phyloP scores from a whole-genome alignment of 1,140 invertebrate genomes.

The Dendrolimus punctatus region DNA sequence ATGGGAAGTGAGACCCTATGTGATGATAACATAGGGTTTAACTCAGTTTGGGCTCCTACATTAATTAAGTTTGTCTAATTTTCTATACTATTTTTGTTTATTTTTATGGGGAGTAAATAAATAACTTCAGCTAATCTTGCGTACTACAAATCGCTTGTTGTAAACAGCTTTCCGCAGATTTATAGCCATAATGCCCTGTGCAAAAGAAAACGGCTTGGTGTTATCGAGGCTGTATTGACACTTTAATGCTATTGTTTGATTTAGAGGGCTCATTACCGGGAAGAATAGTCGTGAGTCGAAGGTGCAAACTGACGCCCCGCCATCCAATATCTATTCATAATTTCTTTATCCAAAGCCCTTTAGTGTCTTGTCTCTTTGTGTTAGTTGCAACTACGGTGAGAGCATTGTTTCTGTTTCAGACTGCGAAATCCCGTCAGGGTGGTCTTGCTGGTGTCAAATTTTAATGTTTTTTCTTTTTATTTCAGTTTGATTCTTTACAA shows the following conservation, averaged over 20 bases:
- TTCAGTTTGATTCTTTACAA: too few species aligned
- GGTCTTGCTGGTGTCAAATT: too few species aligned
- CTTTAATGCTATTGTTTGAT: conserved; percentile 71
- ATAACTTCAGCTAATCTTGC: too few species aligned
- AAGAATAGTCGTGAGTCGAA: conserved; percentile 52
- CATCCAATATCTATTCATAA: conserved; percentile 44
- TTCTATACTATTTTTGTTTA: too few species aligned
- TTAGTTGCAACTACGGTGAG: neutral
- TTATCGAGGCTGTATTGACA: conserved; percentile 65
- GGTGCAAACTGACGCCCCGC: conserved; percentile 27
- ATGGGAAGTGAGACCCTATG: too few species aligned
- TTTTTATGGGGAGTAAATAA: too few species aligned
- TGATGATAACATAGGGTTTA: too few species aligned
- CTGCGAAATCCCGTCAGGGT: too few species aligned
- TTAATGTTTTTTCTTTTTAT: too few species aligned
- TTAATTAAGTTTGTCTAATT: too few species aligned
- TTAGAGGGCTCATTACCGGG: conserved; percentile 66
- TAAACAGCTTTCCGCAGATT: conserved; percentile 46
- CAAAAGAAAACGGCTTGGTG: conserved; percentile 65
- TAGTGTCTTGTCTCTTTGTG: conserved; percentile 9
- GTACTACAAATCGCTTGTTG: conserved; percentile 23
- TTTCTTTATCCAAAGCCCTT: conserved; percentile 27
- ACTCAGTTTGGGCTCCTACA: too few species aligned
- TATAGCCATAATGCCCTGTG: conserved; percentile 58
- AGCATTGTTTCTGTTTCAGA: too few species aligned